Conservation (phyloP, 1,140 invertebrate genomes). For the Leptonema lineaticorne region DNA sequence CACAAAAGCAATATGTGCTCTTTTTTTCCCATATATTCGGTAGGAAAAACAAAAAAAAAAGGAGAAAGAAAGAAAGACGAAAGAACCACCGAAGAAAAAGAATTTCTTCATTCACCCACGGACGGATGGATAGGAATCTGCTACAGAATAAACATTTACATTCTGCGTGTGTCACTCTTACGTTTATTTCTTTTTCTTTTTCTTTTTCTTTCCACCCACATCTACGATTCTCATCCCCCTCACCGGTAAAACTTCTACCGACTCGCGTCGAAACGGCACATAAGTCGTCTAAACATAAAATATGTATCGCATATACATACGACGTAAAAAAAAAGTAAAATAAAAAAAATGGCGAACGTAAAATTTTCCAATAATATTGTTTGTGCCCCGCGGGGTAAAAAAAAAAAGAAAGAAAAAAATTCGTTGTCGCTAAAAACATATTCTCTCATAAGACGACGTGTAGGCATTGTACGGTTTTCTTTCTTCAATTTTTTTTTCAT, state of each 20-base stretch:
- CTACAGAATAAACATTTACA: constrained; percentile 13
- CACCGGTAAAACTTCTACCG: no score
- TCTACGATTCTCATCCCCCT: background rate
- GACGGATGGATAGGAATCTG: constrained; percentile 11
- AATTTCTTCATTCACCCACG: background rate
- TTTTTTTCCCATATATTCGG: no score
- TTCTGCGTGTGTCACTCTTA: background rate
- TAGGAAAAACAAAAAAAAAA: no score
- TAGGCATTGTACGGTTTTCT: background rate
- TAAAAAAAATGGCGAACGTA: constrained; percentile 7
- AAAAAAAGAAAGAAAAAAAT: background rate
- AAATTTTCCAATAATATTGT: constrained; percentile 18
- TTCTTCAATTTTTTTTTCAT: no score
- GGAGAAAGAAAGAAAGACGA: no score
- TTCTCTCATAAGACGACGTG: background rate
- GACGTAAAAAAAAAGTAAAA: no score
- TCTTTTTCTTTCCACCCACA: no score
- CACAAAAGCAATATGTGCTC: no score
- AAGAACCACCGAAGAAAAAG: constrained; percentile 5
- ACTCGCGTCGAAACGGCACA: no score
- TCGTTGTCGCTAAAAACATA: background rate
- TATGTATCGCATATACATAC: constrained; percentile 8
- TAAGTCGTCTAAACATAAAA: constrained; percentile 13
- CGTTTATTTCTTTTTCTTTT: background rate
- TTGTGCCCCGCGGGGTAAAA: background rate